phyloP scores from a whole-genome alignment of 2,113 vertebrate genomes.

The Boleophthalmus pectinirostris region DNA sequence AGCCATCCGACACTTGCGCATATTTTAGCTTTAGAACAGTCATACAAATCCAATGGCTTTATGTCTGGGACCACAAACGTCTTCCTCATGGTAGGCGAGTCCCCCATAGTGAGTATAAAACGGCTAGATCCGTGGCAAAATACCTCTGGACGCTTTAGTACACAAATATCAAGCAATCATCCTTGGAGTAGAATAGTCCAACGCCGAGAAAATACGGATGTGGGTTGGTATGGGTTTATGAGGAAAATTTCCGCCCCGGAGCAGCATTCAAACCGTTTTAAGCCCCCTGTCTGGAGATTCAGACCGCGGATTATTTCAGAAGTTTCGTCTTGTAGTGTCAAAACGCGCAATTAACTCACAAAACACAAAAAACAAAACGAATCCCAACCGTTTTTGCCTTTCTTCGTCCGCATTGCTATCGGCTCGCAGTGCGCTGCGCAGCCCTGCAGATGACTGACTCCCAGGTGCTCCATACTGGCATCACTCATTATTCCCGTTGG shows the following conservation, averaged over 20 bases:
- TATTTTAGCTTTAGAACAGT: conserved; percentile 84
- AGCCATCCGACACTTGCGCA: conserved; percentile 90
- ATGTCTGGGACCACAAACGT: conserved; percentile 89
- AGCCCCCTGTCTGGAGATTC: conserved; percentile 31
- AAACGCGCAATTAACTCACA: conserved; percentile 17
- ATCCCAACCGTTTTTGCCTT: conserved; percentile 61
- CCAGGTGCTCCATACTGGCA: conserved; percentile 76
- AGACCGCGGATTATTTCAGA: conserved; percentile 5
- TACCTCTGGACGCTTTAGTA: conserved; percentile 16
- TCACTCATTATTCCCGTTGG: conserved; percentile 39
- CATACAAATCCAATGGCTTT: conserved; percentile 89
- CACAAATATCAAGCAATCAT: conserved; percentile 70
- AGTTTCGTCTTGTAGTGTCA: conserved; percentile 2
- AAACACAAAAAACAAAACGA: conserved; percentile 41
- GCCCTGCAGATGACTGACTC: conserved; percentile 65
- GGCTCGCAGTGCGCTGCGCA: conserved; percentile 40
- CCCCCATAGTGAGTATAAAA: conserved; percentile 80
- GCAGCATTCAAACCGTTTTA: conserved; percentile 37
- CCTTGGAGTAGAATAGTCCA: conserved; percentile 54
- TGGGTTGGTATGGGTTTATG: conserved; percentile 48
- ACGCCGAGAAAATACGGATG: conserved; percentile 65
- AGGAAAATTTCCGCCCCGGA: conserved; percentile 62
- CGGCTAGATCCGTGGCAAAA: conserved; percentile 27
- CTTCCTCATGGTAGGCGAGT: conserved; percentile 84
- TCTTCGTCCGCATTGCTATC: conserved; percentile 73